These are phyloP conservation scores for Paratrypauchen microcephalus DNA, from an alignment of 2,797 vertebrate genomes.

Conservation along the genomic window DNA sequence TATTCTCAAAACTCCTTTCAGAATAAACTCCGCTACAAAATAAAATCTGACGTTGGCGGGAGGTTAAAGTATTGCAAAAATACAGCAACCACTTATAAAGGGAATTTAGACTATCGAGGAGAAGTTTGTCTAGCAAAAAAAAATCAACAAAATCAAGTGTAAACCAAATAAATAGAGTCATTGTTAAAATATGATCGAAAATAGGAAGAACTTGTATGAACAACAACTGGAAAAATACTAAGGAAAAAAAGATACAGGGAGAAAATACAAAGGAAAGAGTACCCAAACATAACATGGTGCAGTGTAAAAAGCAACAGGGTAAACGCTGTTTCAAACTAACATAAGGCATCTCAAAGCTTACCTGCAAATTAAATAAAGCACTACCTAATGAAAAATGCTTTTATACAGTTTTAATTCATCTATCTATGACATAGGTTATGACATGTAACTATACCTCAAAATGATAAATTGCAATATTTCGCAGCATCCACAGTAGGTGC, in stretches of 20 bases:
- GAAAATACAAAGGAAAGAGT: too few relatives aligned
- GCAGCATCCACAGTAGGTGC: conserved; percentile 21
- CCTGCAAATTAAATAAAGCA: not conserved
- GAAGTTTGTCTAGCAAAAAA: not conserved
- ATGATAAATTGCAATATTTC: conserved; percentile 1
- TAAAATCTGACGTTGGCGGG: not conserved
- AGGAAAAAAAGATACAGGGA: too few relatives aligned
- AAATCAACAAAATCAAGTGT: not conserved
- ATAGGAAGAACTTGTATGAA: too few relatives aligned
- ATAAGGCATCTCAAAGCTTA: not conserved
- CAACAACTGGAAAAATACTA: too few relatives aligned
- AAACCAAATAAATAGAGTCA: not conserved
- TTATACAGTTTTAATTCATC: not conserved
- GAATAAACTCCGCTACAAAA: conserved; percentile 6
- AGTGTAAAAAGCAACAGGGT: not conserved
- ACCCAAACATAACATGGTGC: too few relatives aligned
- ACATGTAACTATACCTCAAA: not conserved
- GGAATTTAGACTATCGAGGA: not conserved
- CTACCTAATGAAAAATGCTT: not conserved
- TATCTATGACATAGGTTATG: not conserved
- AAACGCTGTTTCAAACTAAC: not conserved
- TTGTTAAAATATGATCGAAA: not conserved
- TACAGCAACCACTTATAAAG: not conserved
- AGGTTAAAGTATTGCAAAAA: not conserved
- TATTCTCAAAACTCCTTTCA: conserved; percentile 27